These are phyloP conservation scores for Hiodon tergisus DNA, from an alignment of 2,113 vertebrate genomes.

Conservation along the genomic window DNA sequence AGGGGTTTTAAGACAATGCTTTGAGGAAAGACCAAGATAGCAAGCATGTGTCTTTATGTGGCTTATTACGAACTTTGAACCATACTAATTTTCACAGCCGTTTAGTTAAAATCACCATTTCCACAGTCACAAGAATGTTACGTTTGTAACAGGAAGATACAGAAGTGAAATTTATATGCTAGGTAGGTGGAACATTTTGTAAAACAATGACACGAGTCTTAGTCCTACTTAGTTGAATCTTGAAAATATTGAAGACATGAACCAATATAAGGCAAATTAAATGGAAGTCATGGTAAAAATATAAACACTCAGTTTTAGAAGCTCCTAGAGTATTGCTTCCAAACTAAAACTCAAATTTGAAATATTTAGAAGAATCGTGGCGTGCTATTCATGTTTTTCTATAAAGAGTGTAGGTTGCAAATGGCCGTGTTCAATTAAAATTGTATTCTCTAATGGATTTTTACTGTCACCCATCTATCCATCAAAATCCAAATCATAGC, in stretches of 20 bases:
- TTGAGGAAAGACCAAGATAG: slow-evolving; percentile 9
- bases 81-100: background rate
- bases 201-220: too few species aligned
- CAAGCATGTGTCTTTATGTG: background rate
- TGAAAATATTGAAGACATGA: too few species aligned
- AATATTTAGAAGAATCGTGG: background rate
- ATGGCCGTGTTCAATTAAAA: slow-evolving; percentile 49
- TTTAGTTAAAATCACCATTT: background rate
- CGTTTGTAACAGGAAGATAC: background rate
- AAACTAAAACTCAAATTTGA: background rate
- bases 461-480: background rate
- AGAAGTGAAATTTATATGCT: too few species aligned
- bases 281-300: too few species aligned
- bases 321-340: too few species aligned
- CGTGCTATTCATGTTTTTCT: background rate
- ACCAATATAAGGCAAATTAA: too few species aligned
- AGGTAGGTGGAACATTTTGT: too few species aligned
- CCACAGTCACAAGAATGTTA: background rate
- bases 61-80: background rate
- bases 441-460: slow-evolving; percentile 53
- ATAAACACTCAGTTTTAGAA: too few species aligned
- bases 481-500: slow-evolving; percentile 32
- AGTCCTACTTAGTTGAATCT: too few species aligned
- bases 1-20: slow-evolving; percentile 9
- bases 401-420: background rate